Evolutionary conservation across 2,797 vertebrate species (phyloP).

Genomic region (Thripadectes ignobilis): DNA sequence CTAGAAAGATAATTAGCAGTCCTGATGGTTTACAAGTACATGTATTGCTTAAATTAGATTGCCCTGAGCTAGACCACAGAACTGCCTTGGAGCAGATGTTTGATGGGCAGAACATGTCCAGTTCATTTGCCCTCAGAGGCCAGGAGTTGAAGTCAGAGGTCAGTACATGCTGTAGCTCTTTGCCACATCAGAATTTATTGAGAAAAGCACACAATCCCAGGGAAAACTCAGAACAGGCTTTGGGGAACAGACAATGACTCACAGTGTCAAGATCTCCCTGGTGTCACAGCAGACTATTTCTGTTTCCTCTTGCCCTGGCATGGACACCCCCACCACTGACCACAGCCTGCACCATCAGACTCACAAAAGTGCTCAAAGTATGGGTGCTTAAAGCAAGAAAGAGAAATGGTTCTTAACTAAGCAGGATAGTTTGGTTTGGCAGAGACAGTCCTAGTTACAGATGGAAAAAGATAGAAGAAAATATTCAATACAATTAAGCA

Average conservation of each 20-base stretch:
- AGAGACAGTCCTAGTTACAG: background rate
- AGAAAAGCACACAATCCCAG: background rate
- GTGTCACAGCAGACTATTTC: background rate
- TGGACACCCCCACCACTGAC: fast-evolving
- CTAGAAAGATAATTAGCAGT: background rate
- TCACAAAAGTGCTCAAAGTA: background rate
- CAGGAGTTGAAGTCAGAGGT: background rate
- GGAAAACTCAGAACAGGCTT: background rate
- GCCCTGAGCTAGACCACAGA: background rate
- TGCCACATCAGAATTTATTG: background rate
- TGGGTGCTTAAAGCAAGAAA: background rate
- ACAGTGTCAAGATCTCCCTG: background rate
- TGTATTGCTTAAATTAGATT: background rate
- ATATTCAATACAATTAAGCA: background rate
- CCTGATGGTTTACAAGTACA: background rate
- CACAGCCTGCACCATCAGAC: background rate
- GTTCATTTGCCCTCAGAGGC: background rate
- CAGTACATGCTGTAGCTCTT: background rate
- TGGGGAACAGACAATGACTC: background rate
- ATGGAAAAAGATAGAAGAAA: background rate
- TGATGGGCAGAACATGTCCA: background rate
- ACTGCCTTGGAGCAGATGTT: background rate
- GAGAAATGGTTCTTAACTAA: background rate
- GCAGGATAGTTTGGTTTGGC: background rate
- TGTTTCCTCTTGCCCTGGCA: background rate